These are phyloP conservation scores for Cheilosia scutellata DNA, from an alignment of 2,888 invertebrate genomes.

Conservation along the genomic window DNA sequence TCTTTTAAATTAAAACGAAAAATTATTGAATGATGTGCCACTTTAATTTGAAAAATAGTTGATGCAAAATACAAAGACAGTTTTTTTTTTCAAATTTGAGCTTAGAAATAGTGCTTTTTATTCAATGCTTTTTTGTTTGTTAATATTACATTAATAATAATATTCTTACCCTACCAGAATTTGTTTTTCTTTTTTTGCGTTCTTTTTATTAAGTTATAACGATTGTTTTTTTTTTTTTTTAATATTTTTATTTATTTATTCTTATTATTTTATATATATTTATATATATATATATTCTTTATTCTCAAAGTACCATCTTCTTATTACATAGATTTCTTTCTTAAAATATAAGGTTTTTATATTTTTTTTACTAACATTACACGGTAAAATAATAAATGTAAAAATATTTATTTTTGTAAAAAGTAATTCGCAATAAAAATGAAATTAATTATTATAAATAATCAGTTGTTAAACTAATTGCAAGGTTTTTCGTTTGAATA, in stretches of 20 bases:
- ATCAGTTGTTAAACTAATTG: conserved; percentile 36
- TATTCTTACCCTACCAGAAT: conserved; percentile 70
- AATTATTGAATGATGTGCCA: too few species aligned
- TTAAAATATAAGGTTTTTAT: conserved; percentile 69
- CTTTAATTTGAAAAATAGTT: background rate
- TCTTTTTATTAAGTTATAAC: conserved; percentile 64
- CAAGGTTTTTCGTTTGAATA: conserved; percentile 33
- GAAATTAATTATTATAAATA: conserved; percentile 44
- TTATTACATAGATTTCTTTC: conserved; percentile 62
- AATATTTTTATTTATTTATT: conserved; percentile 67
- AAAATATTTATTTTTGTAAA: conserved; percentile 72
- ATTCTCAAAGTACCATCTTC: conserved; percentile 71
- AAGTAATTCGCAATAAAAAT: conserved; percentile 71
- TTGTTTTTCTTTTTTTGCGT: conserved; percentile 44
- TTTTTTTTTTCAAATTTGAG: conserved; percentile 72
- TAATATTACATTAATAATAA: conserved; percentile 73
- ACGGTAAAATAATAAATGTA: conserved; percentile 75
- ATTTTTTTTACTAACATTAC: conserved; percentile 68
- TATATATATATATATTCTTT: conserved; percentile 70
- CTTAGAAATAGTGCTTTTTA: conserved; percentile 76
- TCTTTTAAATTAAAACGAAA: too few species aligned
- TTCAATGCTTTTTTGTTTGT: conserved; percentile 65
- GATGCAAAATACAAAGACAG: conserved; percentile 10
- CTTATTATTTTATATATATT: conserved; percentile 38
- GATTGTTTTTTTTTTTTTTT: conserved; percentile 66